phyloP scores from a whole-genome alignment of 2,113 vertebrate species.

The Caretta caretta region DNA sequence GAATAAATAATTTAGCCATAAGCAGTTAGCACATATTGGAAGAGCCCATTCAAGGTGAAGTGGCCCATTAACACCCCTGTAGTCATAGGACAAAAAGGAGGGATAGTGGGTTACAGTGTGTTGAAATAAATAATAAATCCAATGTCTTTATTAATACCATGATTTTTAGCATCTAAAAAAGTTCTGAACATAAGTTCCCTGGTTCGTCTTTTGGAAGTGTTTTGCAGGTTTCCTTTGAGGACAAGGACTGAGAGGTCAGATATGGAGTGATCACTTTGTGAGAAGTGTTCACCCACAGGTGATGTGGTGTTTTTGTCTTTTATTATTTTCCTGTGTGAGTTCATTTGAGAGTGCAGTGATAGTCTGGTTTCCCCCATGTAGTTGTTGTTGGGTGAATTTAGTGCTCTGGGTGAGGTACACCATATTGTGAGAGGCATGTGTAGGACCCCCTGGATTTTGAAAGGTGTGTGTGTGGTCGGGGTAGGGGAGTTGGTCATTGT shows the following conservation, averaged over 20 bases:
- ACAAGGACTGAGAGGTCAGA: neutral
- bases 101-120: neutral
- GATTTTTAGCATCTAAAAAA: neutral
- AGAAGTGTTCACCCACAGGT: neutral
- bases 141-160: neutral
- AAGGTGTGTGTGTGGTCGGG: neutral
- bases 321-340: neutral
- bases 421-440: neutral
- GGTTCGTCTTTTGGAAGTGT: neutral
- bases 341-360: neutral
- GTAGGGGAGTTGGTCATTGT: neutral
- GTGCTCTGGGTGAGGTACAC: neutral
- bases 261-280: neutral
- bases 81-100: neutral
- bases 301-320: neutral
- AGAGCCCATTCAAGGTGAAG: neutral
- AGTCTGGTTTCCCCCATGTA: too few relatives aligned
- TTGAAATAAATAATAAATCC: neutral
- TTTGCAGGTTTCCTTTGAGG: neutral
- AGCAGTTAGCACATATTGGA: neutral
- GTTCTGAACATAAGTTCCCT: neutral
- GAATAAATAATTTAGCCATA: neutral
- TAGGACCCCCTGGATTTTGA: neutral
- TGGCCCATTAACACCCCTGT: neutral
- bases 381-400: neutral